Percentiles rank a stretch among this genome's conserved stretches.
phyloP scores from a whole-genome alignment of 2,797 vertebrate species.

The Buphagus erythrorhynchus region DNA sequence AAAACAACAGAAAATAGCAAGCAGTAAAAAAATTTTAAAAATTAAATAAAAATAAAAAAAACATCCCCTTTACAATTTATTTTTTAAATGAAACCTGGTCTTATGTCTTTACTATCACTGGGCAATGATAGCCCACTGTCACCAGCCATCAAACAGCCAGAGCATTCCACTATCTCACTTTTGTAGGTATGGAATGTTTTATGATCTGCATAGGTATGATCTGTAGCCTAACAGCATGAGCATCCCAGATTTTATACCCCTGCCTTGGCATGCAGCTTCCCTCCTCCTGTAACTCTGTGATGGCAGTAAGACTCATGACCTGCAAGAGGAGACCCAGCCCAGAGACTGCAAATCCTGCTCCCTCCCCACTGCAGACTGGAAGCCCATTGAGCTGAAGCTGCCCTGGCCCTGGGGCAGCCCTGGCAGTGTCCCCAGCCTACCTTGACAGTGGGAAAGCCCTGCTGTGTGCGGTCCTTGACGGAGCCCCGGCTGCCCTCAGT shows the following conservation, averaged over 20 bases:
- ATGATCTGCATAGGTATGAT: too few species aligned
- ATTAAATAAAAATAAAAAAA: not conserved
- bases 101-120: not conserved
- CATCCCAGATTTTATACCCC: not conserved
- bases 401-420: not conserved
- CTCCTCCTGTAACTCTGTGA: not conserved
- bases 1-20: not conserved
- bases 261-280: not conserved
- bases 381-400: too few species aligned
- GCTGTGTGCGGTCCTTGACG: slow-evolving; percentile 96
- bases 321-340: not conserved
- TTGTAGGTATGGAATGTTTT: not conserved
- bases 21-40: not conserved
- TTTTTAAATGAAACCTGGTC: not conserved
- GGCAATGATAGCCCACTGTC: not conserved
- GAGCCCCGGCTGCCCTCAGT: slow-evolving; percentile 98
- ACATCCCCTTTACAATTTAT: rapidly evolving
- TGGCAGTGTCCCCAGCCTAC: slow-evolving; percentile 68
- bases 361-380: too few species aligned
- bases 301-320: not conserved
- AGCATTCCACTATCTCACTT: not conserved
- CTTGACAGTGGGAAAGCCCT: slow-evolving; percentile 96
- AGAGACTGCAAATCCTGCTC: not conserved
- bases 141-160: not conserved
- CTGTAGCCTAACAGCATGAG: not conserved